phyloP scores from a whole-genome alignment of 2,113 vertebrate species.

The Probosciger aterrimus region DNA sequence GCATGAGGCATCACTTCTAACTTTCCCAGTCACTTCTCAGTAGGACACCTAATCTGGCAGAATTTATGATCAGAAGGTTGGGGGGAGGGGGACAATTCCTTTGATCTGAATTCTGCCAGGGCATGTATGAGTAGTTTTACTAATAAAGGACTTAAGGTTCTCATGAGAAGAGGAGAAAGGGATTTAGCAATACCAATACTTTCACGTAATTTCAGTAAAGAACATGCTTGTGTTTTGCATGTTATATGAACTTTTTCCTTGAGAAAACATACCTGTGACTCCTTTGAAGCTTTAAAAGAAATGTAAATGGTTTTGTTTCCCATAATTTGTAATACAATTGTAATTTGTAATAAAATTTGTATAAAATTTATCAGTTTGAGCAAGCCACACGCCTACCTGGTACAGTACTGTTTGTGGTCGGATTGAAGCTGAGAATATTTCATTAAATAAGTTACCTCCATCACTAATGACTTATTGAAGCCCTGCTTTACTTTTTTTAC shows the following conservation, averaged over 20 bases:
- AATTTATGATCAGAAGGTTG: neutral
- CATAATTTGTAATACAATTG: neutral
- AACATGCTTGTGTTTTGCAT: conserved; percentile 33
- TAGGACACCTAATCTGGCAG: neutral
- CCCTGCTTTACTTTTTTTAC: neutral
- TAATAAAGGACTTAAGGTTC: conserved; percentile 18
- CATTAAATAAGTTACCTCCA: neutral
- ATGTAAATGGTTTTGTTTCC: conserved; percentile 4
- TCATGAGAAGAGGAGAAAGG: conserved; percentile 33
- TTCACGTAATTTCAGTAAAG: conserved; percentile 14
- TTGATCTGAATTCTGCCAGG: conserved; percentile 42
- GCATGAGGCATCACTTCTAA: neutral
- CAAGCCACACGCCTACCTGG: neutral
- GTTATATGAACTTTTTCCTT: conserved; percentile 14
- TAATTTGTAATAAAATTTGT: conserved; percentile 1
- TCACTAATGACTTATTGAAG: neutral
- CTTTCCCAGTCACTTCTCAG: conserved; percentile 22
- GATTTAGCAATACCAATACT: conserved; percentile 28
- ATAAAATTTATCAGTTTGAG: neutral
- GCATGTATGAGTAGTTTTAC: conserved; percentile 6
- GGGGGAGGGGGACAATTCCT: neutral
- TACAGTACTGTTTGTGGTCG: neutral
- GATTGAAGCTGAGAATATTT: neutral
- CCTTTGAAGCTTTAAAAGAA: conserved; percentile 3
- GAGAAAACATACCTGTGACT: conserved; percentile 10